phyloP scores from a whole-genome alignment of 2,113 vertebrate genomes.

The Oophaga pumilio region DNA sequence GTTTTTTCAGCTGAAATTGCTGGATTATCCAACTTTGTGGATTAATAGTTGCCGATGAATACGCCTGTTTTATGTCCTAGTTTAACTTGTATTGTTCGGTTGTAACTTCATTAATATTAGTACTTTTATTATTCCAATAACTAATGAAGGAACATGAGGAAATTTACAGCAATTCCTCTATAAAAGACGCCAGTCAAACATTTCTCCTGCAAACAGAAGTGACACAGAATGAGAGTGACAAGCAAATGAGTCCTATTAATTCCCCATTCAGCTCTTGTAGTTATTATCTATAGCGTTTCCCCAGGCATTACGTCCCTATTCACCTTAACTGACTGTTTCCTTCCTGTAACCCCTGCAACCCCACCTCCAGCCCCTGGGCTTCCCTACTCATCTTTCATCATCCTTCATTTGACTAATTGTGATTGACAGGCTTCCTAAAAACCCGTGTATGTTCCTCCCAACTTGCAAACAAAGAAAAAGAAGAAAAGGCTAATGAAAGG shows the following conservation, averaged over 20 bases:
- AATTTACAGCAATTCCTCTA: neutral
- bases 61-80: neutral
- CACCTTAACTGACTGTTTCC: conserved; percentile 44
- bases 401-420: conserved; percentile 35
- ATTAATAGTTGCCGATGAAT: too few relatives aligned
- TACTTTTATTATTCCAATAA: neutral
- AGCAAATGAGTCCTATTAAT: conserved; percentile 35
- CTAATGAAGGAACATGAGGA: neutral
- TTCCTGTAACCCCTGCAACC: conserved; percentile 39
- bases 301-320: conserved; percentile 38
- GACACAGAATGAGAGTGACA: conserved; percentile 38
- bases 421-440: conserved; percentile 42
- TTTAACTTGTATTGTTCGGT: neutral
- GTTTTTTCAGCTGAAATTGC: too few relatives aligned
- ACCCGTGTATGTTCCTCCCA: neutral
- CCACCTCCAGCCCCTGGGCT: conserved; percentile 44
- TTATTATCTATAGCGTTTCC: conserved; percentile 32
- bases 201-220: neutral
- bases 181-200: conserved; percentile 13
- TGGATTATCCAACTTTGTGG: too few relatives aligned
- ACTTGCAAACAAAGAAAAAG: neutral
- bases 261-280: conserved; percentile 26
- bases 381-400: conserved; percentile 39
- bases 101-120: neutral
- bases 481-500: conserved; percentile 3